Percentiles rank a stretch among this genome's conserved stretches.
phyloP scores from a whole-genome alignment of 2,888 invertebrate genomes.

The Stenichneumon culpator region DNA sequence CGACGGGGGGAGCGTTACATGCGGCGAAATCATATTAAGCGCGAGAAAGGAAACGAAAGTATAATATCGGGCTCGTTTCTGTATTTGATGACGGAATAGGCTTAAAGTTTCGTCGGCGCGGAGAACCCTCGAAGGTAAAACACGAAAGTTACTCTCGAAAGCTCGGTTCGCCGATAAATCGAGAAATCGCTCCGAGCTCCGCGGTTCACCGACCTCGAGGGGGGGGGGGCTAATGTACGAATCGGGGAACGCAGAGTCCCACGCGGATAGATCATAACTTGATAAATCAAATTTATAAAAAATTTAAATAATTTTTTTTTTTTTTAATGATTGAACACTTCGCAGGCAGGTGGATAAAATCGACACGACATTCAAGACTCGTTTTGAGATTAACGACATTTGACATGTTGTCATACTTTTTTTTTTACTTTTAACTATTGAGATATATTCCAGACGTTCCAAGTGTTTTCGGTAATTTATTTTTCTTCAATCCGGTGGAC shows the following conservation, averaged over 20 bases:
- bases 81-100: background rate
- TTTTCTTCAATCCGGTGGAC: no score
- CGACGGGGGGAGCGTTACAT: slow-evolving; percentile 33
- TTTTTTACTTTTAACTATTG: background rate
- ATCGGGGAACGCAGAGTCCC: background rate
- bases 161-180: slow-evolving; percentile 39
- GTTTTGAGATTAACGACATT: no score
- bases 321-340: no score
- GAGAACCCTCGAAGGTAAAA: background rate
- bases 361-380: no score
- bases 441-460: no score
- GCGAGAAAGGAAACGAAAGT: slow-evolving; percentile 36
- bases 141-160: background rate
- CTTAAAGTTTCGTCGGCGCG: slow-evolving; percentile 4
- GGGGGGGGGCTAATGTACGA: background rate
- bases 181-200: slow-evolving; percentile 36
- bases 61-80: slow-evolving; percentile 19
- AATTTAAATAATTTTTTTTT: background rate
- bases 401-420: background rate
- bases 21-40: slow-evolving; percentile 38
- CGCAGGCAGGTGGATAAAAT: no score
- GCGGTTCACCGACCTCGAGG: background rate
- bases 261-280: background rate
- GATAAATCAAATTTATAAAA: background rate
- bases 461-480: no score